Percentiles rank a stretch among this genome's conserved stretches.
Evolutionary conservation across 2,113 vertebrate species (phyloP).

Genomic region (Trichomycterus rosablanca): DNA sequence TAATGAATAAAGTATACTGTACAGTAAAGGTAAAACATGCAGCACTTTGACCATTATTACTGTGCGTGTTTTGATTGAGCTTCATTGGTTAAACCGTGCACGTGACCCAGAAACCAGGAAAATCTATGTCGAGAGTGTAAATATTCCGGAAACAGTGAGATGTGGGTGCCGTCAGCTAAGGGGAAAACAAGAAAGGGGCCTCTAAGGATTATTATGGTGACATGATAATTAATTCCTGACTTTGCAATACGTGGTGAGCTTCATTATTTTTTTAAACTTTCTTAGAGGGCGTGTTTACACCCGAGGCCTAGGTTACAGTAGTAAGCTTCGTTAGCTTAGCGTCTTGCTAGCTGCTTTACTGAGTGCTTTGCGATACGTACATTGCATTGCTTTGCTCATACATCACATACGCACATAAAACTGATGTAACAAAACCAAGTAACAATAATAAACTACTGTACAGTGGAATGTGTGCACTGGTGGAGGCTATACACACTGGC

Average conservation of each 20-base stretch:
- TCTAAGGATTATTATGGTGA: slow-evolving; percentile 1
- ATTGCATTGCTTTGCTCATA: no score
- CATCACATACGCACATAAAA: no score
- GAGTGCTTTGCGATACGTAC: background rate
- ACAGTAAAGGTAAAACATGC: no score
- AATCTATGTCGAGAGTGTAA: slow-evolving; percentile 14
- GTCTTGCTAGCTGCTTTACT: background rate
- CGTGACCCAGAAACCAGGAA: slow-evolving; percentile 32
- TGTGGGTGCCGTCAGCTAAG: slow-evolving; percentile 18
- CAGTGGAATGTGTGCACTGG: no score
- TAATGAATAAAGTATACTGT: no score
- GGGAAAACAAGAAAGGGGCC: background rate
- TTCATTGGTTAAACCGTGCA: slow-evolving; percentile 22
- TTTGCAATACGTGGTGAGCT: slow-evolving; percentile 14
- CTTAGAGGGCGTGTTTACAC: background rate
- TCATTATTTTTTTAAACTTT: background rate
- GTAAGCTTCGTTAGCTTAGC: background rate
- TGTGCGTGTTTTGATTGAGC: no score
- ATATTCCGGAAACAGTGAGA: slow-evolving; percentile 38
- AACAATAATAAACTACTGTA: no score
- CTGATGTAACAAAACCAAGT: no score
- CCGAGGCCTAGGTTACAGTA: slow-evolving; percentile 19
- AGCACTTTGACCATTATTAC: no score
- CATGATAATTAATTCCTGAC: slow-evolving; percentile 12
- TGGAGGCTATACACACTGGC: no score